Percentiles rank a stretch among this genome's conserved stretches.
These are phyloP conservation scores for Mus minutoides DNA, from an alignment of 2,797 vertebrate genomes.

Conservation along the genomic window DNA sequence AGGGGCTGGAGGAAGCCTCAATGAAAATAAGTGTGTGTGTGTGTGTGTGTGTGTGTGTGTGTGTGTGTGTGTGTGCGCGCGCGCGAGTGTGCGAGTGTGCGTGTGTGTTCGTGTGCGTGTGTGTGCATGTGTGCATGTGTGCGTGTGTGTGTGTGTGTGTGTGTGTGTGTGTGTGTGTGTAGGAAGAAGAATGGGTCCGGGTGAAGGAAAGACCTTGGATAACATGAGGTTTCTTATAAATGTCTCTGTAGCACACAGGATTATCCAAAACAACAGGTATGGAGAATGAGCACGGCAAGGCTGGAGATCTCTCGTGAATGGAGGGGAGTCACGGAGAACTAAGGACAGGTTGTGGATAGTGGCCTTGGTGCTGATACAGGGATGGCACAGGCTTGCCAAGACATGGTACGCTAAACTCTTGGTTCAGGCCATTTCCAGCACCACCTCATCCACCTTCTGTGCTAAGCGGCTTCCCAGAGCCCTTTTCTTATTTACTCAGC, in stretches of 20 bases:
- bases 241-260: neutral
- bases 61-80: neutral
- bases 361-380: neutral
- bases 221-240: neutral
- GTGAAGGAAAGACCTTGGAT: neutral
- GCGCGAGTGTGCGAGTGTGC: neutral
- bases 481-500: slow-evolving; percentile 39
- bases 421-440: neutral
- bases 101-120: neutral
- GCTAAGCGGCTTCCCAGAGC: neutral
- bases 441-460: neutral
- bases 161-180: neutral
- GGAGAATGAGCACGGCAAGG: neutral
- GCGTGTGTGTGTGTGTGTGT: neutral
- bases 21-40: neutral
- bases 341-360: neutral
- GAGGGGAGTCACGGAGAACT: neutral
- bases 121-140: neutral
- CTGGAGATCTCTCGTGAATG: neutral
- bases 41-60: neutral
- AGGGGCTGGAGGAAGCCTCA: slow-evolving; percentile 4
- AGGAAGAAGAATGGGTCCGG: neutral
- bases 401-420: neutral
- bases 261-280: neutral
- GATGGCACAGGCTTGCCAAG: neutral